Conservation (phyloP, 2,888 invertebrate genomes). For the Troilus luridus region DNA sequence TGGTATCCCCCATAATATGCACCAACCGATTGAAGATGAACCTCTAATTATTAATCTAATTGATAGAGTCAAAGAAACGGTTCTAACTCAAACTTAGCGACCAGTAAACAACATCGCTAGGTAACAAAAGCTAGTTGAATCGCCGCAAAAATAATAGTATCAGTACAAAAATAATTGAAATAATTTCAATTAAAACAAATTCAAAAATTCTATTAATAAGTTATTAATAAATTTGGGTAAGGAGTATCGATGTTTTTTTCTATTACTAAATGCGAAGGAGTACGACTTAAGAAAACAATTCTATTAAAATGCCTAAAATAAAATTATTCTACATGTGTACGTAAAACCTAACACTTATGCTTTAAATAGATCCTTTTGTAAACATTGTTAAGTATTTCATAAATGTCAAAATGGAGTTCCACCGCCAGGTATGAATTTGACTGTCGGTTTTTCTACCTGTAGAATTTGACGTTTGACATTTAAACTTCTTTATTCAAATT, state of each 20-base stretch:
- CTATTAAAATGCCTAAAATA: not conserved
- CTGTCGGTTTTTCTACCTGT: not conserved
- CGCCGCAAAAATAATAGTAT: not conserved
- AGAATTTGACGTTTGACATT: constrained; percentile 41
- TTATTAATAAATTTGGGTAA: not conserved
- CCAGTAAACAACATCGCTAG: constrained; percentile 2
- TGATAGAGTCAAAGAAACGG: not conserved
- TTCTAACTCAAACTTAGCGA: not conserved
- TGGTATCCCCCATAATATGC: constrained; percentile 61
- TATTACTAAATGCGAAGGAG: not conserved
- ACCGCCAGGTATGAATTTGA: constrained; percentile 53
- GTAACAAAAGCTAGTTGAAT: constrained; percentile 12
- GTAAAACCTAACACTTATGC: not conserved
- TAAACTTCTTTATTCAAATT: constrained; percentile 18
- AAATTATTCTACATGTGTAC: not conserved
- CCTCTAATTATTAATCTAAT: not conserved
- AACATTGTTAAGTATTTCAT: not conserved
- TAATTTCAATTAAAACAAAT: not conserved
- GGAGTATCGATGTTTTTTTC: not conserved
- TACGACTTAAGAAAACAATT: not conserved
- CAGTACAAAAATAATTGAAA: not conserved
- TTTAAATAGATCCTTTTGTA: not conserved
- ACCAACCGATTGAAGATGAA: not conserved
- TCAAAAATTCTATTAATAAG: not conserved
- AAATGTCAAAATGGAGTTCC: constrained; percentile 47